Conservation (phyloP, 2,888 invertebrate genomes). For the Conomelus anceps region DNA sequence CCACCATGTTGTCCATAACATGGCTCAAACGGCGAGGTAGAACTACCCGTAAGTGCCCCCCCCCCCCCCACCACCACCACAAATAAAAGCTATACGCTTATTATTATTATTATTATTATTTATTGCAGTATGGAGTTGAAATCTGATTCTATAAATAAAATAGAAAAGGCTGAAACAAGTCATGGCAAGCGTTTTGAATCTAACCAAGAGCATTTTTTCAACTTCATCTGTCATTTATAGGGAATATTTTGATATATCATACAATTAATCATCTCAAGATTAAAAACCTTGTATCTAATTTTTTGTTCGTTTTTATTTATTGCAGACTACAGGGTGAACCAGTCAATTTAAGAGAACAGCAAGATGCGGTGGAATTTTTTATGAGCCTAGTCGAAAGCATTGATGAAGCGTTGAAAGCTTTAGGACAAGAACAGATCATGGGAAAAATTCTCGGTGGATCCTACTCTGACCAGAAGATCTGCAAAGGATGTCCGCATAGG, state of each 20-base stretch:
- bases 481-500: constrained; percentile 97
- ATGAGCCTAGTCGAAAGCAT: constrained; percentile 94
- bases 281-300: constrained; percentile 27
- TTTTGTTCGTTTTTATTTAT: constrained; percentile 28
- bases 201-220: no score
- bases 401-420: constrained; percentile 89
- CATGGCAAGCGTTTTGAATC: no score
- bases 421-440: constrained; percentile 87
- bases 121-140: no score
- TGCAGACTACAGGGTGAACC: constrained; percentile 87
- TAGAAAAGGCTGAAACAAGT: no score
- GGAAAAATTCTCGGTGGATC: constrained; percentile 91
- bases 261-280: not conserved
- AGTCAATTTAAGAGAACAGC: constrained; percentile 94
- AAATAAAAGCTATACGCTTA: no score
- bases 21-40: no score
- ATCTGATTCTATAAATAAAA: no score
- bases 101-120: no score
- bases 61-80: no score
- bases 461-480: constrained; percentile 98
- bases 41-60: no score
- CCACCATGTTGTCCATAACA: no score
- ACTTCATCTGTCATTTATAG: no score
- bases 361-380: constrained; percentile 98
- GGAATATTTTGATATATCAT: constrained; percentile 6